Percentiles rank a stretch among this genome's conserved stretches.
These are phyloP conservation scores for Montipora capricornis DNA, from an alignment of 64 coral and sea anemone species.

Conservation along the genomic window DNA sequence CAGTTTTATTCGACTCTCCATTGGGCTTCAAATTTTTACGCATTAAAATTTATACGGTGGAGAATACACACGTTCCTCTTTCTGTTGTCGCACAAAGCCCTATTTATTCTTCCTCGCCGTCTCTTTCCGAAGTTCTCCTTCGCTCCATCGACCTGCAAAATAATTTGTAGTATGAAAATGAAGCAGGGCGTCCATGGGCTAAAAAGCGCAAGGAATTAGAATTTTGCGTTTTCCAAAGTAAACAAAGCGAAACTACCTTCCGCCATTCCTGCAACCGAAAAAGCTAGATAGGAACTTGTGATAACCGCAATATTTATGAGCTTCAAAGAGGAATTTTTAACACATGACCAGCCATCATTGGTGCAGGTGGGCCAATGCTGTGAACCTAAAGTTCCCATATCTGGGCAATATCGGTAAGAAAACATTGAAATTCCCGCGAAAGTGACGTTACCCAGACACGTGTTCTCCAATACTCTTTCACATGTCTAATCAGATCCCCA, in stretches of 20 bases:
- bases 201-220: conserved; percentile 1
- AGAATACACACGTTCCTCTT: conserved; percentile 32
- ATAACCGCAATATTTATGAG: conserved; percentile 52
- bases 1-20: conserved; percentile 80
- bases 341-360: conserved; percentile 41
- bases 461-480: conserved; percentile 2
- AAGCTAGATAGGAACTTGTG: conserved; percentile 26
- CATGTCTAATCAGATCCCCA: conserved; percentile 40
- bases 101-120: neutral
- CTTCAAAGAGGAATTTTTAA: conserved; percentile 30
- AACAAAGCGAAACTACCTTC: conserved; percentile 21
- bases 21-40: conserved; percentile 67
- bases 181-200: neutral
- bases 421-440: neutral
- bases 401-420: neutral
- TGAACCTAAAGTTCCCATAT: neutral
- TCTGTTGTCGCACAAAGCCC: neutral
- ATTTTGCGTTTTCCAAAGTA: conserved; percentile 27
- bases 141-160: conserved; percentile 8
- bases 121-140: conserved; percentile 15
- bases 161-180: conserved; percentile 26
- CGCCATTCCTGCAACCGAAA: conserved; percentile 8
- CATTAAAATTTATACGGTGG: conserved; percentile 14
- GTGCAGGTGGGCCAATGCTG: neutral
- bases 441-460: neutral